Base-by-base conservation (phyloP, 1,140 invertebrate genomes). In the Aphaenogaster rudis region DNA sequence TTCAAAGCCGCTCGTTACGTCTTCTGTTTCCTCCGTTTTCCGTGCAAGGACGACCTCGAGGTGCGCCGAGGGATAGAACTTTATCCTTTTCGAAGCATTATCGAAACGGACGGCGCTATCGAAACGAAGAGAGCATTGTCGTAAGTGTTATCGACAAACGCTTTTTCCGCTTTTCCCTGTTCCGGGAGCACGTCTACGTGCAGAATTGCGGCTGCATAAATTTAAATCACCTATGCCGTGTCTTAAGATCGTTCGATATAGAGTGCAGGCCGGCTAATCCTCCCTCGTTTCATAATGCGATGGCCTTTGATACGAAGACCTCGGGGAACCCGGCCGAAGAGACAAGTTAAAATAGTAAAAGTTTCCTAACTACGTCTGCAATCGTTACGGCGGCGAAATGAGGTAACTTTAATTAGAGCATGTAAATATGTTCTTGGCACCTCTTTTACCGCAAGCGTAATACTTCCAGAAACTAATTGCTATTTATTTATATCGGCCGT, bases 291-390 rank as follows among this genome's bases (percentile, higher is more conserved):
- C 15, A 42, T 45, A 54, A 86, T 71, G 57, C 13, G 21, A 8
- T 57, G 21, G 36, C 15, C 39, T 72, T 81, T 81, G 50, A 57
- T 57, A 81, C 36, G n/a, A 11, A 57, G 59, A 63, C n/a, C 39
- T 36, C 61, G 33, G 2, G 52, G 52, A 33, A 36, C 72, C 48
- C 15, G 45, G 15, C n/a, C 57, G 45, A 64, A 76, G 72, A 48
- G 72, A 42, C 87, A 74, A 88, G 66, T 69, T 86, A 59, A 86
- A 77, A 69, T 71, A 76, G 88, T 81, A 67, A 28, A 88, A 90
- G 66, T 89, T 86, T 81, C 54, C 39, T 76, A 89, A 90, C 88
- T 89, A 63, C 61, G n/a, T 48, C 42, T 11, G 57, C 11, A 57
- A 72, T 63, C 54, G 71, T 36, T 71, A 59, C 39, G 17, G 21